These are phyloP conservation scores for Ageneiosus marmoratus DNA, from an alignment of 2,113 vertebrate genomes.

Conservation along the genomic window DNA sequence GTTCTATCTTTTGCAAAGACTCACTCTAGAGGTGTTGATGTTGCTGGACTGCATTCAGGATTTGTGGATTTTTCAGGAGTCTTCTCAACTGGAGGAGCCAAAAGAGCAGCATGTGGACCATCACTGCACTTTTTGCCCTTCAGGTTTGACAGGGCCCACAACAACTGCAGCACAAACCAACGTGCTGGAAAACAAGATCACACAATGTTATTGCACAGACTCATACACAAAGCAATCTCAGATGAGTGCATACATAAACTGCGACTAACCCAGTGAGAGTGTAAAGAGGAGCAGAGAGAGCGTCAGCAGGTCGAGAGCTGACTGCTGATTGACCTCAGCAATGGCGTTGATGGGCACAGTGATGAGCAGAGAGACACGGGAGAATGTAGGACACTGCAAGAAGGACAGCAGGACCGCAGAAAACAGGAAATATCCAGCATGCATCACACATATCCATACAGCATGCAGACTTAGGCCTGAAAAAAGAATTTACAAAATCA, in stretches of 20 bases:
- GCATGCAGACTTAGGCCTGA: slow-evolving; percentile 70
- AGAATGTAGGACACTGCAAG: slow-evolving; percentile 64
- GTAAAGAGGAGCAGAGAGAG: slow-evolving; percentile 70
- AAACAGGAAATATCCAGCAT: slow-evolving; percentile 69
- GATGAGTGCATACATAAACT: neutral
- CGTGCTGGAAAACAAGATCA: slow-evolving; percentile 60
- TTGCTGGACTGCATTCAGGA: neutral
- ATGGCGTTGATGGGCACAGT: slow-evolving; percentile 68
- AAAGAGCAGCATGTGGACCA: neutral
- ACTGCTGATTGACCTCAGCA: slow-evolving; percentile 71
- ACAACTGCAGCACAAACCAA: slow-evolving; percentile 60
- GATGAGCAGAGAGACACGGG: slow-evolving; percentile 70
- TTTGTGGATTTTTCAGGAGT: slow-evolving; percentile 35
- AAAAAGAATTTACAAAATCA: neutral
- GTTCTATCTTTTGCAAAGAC: neutral
- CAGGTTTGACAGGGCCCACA: slow-evolving; percentile 46
- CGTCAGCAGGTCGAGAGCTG: slow-evolving; percentile 68
- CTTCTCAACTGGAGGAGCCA: neutral
- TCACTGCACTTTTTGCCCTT: neutral
- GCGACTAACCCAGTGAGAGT: slow-evolving; percentile 65
- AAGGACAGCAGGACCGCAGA: slow-evolving; percentile 73
- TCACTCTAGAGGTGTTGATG: slow-evolving; percentile 75
- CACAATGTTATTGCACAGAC: neutral
- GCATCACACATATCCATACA: slow-evolving; percentile 72
- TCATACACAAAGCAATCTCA: neutral